A percentile compares a stretch with the other conserved stretches of the same genome.
These are phyloP conservation scores for Oxyruncus cristatus DNA, from an alignment of 2,113 vertebrate species.

Conservation along the genomic window DNA sequence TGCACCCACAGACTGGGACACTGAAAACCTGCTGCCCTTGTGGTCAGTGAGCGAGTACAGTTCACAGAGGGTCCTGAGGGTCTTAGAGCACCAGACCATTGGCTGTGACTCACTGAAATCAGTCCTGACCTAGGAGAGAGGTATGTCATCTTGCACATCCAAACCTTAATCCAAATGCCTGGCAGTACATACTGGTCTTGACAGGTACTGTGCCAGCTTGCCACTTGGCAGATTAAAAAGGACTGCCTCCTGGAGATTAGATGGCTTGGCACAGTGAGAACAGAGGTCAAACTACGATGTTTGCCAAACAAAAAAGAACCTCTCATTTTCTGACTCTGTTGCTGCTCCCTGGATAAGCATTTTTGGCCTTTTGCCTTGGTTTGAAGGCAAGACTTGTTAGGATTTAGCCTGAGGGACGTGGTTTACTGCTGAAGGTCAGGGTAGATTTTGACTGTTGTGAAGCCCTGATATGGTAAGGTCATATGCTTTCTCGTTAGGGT, in stretches of 20 bases:
- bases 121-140: background rate
- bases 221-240: constrained; percentile 42
- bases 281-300: constrained; percentile 36
- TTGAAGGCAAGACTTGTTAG: constrained; percentile 59
- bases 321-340: constrained; percentile 17
- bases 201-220: constrained; percentile 34
- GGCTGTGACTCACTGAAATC: background rate
- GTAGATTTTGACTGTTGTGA: constrained; percentile 42
- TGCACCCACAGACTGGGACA: background rate
- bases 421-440: constrained; percentile 55
- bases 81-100: background rate
- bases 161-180: constrained; percentile 42
- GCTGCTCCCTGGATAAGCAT: constrained; percentile 42
- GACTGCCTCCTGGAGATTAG: constrained; percentile 53
- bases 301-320: constrained; percentile 44
- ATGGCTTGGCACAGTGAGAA: constrained; percentile 50
- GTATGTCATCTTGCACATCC: constrained; percentile 16
- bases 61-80: background rate
- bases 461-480: constrained; percentile 42
- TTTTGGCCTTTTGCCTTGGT: constrained; percentile 63
- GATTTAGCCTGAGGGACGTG: constrained; percentile 47
- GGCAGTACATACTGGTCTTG: constrained; percentile 7
- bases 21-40: background rate
- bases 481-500: constrained; percentile 12
- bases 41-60: fast-evolving